Base-by-base conservation (phyloP, 2,113 vertebrate species). In the Maccullochella peelii region DNA sequence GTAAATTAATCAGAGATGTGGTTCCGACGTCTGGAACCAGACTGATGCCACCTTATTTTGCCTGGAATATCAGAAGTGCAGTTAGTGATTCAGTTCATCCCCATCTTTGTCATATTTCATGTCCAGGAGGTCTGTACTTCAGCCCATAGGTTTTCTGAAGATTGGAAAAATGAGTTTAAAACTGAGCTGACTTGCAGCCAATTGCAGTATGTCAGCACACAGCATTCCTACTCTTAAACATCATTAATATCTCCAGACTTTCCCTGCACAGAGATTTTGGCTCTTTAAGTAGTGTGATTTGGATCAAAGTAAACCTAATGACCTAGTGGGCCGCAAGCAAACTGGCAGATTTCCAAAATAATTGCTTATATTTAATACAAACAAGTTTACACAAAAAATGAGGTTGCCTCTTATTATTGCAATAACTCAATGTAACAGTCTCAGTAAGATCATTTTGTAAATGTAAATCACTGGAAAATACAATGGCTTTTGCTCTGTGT, bases 121-220 rank as follows among this genome's bases (percentile, higher is more conserved):
- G 11, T 62, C 4, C 1, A 38, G 10, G 20, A 66, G 3, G 8
- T 67, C 59, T 55, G 5, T 9, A 40, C 11, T 15, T 12, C 8
- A 50, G 70, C n/a, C 14, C 6, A 12, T 18, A 16, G 55, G 15
- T 63, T 42, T 79, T 36, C 27, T 57, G 16, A 38, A 33, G 15
- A 40, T 49, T 20, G 7, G 15, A 50, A n/a, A 40, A 69, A 58
- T 36, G 9, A 65, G 21, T 25, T 25, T 11, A 10, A 62, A 63
- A 50, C 23, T 1, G 11, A 83, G 85, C 66, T 83, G 72, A 82
- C 70, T 12, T 33, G 23, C 62, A 78, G 47, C 62, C 47, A 30
- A 16, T 63, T 68, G n/a, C 33, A 59, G 20, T 15, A 38, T 73
- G 47, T 82, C 72, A 80, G 77, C 86, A 77, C 15, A 27, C 23